Evolutionary conservation across 1,140 invertebrate genomes (phyloP).

Genomic region (Thaumetopoea pityocampa): DNA sequence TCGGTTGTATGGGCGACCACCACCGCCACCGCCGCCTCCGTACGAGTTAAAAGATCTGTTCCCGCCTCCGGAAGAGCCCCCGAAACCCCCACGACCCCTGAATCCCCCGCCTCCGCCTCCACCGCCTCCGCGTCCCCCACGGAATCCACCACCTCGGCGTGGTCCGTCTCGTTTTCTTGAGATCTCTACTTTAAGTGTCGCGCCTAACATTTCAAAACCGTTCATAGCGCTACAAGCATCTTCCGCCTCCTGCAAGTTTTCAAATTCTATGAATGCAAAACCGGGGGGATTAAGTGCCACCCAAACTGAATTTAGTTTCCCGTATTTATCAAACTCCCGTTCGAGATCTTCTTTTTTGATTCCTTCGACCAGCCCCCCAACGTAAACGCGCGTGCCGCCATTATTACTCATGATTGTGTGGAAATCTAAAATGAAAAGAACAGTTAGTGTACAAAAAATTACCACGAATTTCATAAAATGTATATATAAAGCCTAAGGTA

Average conservation of each 20-base stretch:
- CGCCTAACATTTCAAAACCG: slow-evolving; percentile 88
- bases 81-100: slow-evolving; percentile 48
- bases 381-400: slow-evolving; percentile 87
- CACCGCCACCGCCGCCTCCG: slow-evolving; percentile 32
- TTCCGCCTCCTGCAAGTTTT: slow-evolving; percentile 95
- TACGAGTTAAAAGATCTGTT: slow-evolving; percentile 31
- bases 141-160: slow-evolving; percentile 74
- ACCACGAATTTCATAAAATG: too few species aligned
- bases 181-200: slow-evolving; percentile 89
- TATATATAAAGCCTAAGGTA: too few species aligned
- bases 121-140: slow-evolving; percentile 70
- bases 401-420: slow-evolving; percentile 61
- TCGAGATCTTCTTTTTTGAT: slow-evolving; percentile 93
- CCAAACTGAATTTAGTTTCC: slow-evolving; percentile 96
- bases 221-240: slow-evolving; percentile 94
- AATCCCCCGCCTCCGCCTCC: slow-evolving; percentile 68
- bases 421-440: slow-evolving; percentile 41
- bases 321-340: slow-evolving; percentile 91
- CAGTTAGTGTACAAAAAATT: too few species aligned
- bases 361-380: slow-evolving; percentile 87
- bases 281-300: slow-evolving; percentile 85
- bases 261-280: slow-evolving; percentile 99
- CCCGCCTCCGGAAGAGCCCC: slow-evolving; percentile 31
- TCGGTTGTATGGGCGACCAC: slow-evolving; percentile 28
- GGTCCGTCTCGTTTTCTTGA: slow-evolving; percentile 82